Percentiles rank a stretch among this genome's conserved stretches.
These are phyloP conservation scores for Podarcis lilfordi DNA, from an alignment of 2,797 vertebrate genomes.

Conservation along the genomic window DNA sequence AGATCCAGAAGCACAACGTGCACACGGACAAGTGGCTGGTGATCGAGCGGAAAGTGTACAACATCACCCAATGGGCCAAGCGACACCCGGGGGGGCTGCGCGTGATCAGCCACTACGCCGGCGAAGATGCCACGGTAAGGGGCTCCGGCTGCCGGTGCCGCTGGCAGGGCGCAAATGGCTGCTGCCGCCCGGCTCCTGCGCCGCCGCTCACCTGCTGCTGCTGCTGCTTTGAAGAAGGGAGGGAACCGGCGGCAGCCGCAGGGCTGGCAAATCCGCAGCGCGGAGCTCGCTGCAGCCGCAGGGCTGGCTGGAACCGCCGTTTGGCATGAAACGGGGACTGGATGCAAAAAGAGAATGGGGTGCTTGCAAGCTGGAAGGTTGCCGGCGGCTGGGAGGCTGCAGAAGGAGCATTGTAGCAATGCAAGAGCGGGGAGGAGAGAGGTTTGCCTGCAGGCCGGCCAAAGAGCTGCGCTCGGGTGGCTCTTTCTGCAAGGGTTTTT, in stretches of 20 bases:
- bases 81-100: slow-evolving; percentile 71
- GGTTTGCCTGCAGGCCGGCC: background rate
- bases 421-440: no score
- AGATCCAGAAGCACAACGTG: slow-evolving; percentile 75
- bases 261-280: background rate
- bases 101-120: slow-evolving; percentile 77
- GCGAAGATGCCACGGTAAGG: slow-evolving; percentile 81
- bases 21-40: slow-evolving; percentile 76
- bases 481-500: background rate
- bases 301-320: background rate
- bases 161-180: slow-evolving; percentile 56
- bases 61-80: slow-evolving; percentile 71
- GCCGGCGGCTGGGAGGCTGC: background rate
- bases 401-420: no score
- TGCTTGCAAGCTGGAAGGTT: background rate
- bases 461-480: background rate
- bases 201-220: slow-evolving; percentile 3
- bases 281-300: background rate
- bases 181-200: background rate
- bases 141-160: slow-evolving; percentile 9
- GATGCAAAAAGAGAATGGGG: background rate
- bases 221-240: background rate
- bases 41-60: slow-evolving; percentile 75
- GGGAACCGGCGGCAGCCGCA: background rate
- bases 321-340: background rate